Evolutionary conservation across 1,140 invertebrate species (phyloP), one percentile per base, ranked within the genome.

Genomic region (Cherax quadricarinatus): DNA sequence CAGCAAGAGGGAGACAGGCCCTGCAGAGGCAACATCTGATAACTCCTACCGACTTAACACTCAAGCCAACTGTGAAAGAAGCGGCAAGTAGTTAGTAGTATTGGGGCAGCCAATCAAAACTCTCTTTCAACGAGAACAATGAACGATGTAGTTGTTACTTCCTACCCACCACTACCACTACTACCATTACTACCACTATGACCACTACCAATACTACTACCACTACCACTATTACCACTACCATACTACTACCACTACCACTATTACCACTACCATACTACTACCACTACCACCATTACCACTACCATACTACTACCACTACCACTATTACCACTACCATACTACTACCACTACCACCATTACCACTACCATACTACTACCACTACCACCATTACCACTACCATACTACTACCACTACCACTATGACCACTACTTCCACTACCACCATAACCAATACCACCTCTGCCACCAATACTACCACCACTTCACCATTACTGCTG

Each of bases 251-350:
- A 41, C 30, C 30, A 41, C 30, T 41, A 41, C 66, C n/a, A 18
- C 66, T 70, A 18, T 70, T 3, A 18, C n/a, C n/a, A 70, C n/a
- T 70, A 70, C n/a, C n/a, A 14, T 70, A 70, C n/a, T 70, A 70
- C n/a, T 70, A 70, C n/a, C n/a, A 70, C n/a, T n/a, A 70, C n/a
- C 3, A 70, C 3, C 66, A n/a, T 70, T 70, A 70, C n/a, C 3
- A 70, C n/a, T 3, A 70, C n/a, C 3, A 70, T 70, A 70, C n/a
- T 3, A 70, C n/a, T 3, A 70, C 3, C 3, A 70, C n/a, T 70
- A 70, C n/a, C n/a, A 70, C n/a, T 70, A 70, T 70, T 3, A 70
- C n/a, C n/a, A 70, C n/a, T 70, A 70, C n/a, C n/a, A 70, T 70
- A 70, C n/a, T 3, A 70, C n/a, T 70, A 70, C n/a, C n/a, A 70